Evolutionary conservation across 2,888 invertebrate species (phyloP).

Genomic region (Aleiodes leptofemur): DNA sequence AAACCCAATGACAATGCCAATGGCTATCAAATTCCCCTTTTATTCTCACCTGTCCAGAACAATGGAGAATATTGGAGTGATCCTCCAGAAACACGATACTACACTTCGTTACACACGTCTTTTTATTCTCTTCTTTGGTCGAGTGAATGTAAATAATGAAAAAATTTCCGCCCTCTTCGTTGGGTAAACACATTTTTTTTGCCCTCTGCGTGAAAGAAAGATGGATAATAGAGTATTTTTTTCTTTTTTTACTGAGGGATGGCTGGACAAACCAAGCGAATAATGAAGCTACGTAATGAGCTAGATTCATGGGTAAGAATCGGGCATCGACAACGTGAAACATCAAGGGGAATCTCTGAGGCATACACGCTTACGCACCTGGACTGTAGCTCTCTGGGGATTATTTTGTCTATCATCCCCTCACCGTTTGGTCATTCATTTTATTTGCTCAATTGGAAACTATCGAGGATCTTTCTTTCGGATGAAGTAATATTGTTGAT

Average conservation of each 20-base stretch:
- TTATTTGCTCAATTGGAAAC: slow-evolving; percentile 62
- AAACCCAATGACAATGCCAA: slow-evolving; percentile 26
- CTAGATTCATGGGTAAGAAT: slow-evolving; percentile 48
- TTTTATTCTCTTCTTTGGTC: slow-evolving; percentile 13
- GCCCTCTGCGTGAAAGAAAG: background rate
- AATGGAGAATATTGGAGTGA: slow-evolving; percentile 26
- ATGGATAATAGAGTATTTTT: slow-evolving; percentile 24
- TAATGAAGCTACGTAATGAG: slow-evolving; percentile 48
- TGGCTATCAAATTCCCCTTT: slow-evolving; percentile 40
- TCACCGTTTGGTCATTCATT: slow-evolving; percentile 58
- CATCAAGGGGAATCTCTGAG: slow-evolving; percentile 5
- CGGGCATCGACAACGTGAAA: slow-evolving; percentile 46
- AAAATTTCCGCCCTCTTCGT: slow-evolving; percentile 31
- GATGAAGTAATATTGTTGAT: slow-evolving; percentile 31
- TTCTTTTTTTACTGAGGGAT: background rate
- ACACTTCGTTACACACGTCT: slow-evolving; percentile 42
- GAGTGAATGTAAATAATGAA: slow-evolving; percentile 42
- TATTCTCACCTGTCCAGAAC: slow-evolving; percentile 43
- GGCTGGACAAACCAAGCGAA: slow-evolving; percentile 30
- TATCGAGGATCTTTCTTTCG: slow-evolving; percentile 56
- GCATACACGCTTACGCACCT: slow-evolving; percentile 37
- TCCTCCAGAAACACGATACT: slow-evolving; percentile 16
- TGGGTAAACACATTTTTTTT: slow-evolving; percentile 5
- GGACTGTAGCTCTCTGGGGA: slow-evolving; percentile 50
- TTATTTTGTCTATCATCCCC: slow-evolving; percentile 46